Conservation (phyloP, 2,888 invertebrate species). For the Agelastica alni region DNA sequence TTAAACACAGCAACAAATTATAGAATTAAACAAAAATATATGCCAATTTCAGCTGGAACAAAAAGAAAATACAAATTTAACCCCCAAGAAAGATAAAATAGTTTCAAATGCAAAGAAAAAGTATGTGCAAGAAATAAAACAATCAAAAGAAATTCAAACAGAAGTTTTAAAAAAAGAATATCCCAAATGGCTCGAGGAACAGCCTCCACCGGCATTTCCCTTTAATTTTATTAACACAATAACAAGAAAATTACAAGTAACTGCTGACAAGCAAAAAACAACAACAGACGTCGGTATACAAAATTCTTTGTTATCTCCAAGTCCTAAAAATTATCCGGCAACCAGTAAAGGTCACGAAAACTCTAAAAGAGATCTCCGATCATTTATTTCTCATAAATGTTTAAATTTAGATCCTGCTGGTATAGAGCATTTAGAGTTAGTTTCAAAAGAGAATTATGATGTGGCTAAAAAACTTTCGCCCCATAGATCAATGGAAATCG, state of each 20-base stretch:
- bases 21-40: neutral
- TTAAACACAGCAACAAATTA: neutral
- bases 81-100: neutral
- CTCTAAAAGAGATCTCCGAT: constrained; percentile 34
- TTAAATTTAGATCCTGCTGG: constrained; percentile 45
- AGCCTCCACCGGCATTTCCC: constrained; percentile 55
- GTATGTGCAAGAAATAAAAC: constrained; percentile 10
- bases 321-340: constrained; percentile 2
- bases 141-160: constrained; percentile 30
- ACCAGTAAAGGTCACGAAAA: constrained; percentile 9
- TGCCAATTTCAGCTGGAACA: neutral
- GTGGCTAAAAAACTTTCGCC: neutral
- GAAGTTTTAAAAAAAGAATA: constrained; percentile 18
- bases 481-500: constrained; percentile 14
- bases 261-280: constrained; percentile 39
- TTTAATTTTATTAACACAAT: constrained; percentile 66
- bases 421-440: constrained; percentile 44
- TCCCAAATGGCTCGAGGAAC: constrained; percentile 37
- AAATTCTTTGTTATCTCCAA: constrained; percentile 31
- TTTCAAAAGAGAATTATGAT: constrained; percentile 23
- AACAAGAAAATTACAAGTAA: constrained; percentile 60
- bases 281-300: constrained; percentile 43
- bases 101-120: neutral
- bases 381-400: constrained; percentile 45
- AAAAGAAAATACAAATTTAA: neutral